Evolutionary conservation across 23 tunicate species (phyloP).

Genomic region (Styela clava): DNA sequence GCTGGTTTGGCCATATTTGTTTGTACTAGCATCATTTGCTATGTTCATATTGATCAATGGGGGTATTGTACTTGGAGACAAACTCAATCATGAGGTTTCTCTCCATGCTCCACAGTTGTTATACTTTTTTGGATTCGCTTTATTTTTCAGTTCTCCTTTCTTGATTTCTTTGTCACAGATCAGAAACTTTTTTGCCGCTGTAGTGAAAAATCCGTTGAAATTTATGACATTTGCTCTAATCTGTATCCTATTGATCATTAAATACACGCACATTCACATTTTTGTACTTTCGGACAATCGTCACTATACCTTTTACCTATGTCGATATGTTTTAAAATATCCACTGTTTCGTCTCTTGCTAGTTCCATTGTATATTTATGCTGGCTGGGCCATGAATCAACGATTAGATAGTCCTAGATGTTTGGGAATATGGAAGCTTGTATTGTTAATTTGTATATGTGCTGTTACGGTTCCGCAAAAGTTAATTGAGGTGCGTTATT

Average conservation of each 20-base stretch:
- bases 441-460: conserved; percentile 43
- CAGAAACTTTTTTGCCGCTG: conserved; percentile 20
- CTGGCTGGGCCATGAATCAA: conserved; percentile 63
- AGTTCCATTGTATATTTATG: conserved; percentile 63
- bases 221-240: conserved; percentile 16
- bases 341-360: conserved; percentile 34
- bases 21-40: conserved; percentile 34
- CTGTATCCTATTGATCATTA: not conserved
- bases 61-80: conserved; percentile 82
- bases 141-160: conserved; percentile 57
- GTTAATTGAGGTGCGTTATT: conserved; percentile 75
- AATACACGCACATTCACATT: conserved; percentile 50
- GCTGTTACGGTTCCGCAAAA: conserved; percentile 50
- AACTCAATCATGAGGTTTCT: conserved; percentile 55
- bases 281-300: conserved; percentile 91
- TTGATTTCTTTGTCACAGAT: conserved; percentile 45
- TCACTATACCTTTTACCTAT: conserved; percentile 74
- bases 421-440: conserved; percentile 43
- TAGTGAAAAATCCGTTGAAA: conserved; percentile 12
- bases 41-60: conserved; percentile 54
- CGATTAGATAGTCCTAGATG: conserved; percentile 26
- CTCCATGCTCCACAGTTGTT: conserved; percentile 63
- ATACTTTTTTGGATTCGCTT: conserved; percentile 51
- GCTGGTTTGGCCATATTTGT: conserved; percentile 56
- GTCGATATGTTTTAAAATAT: conserved; percentile 49